phyloP scores from a whole-genome alignment of 2,797 vertebrate species.

The Avahi laniger region DNA sequence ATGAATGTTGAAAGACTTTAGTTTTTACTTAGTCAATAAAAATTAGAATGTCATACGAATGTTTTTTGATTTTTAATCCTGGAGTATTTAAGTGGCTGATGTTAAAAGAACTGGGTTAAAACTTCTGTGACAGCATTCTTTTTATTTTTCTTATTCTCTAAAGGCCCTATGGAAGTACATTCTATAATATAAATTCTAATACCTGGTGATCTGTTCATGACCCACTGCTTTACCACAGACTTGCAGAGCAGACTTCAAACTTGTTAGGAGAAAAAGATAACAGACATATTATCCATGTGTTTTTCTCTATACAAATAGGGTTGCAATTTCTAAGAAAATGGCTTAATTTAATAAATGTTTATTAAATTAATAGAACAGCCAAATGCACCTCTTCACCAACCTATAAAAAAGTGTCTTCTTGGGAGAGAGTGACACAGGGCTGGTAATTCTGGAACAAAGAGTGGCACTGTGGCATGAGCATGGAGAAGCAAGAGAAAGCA shows the following conservation, averaged over 20 bases:
- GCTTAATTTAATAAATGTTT: not conserved
- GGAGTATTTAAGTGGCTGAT: not conserved
- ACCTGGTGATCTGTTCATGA: not conserved
- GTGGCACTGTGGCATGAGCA: not conserved
- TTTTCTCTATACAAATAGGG: not conserved
- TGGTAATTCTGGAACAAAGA: slow-evolving; percentile 36
- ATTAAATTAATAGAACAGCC: not conserved
- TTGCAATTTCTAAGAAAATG: slow-evolving; percentile 2
- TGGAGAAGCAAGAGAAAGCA: slow-evolving; percentile 87
- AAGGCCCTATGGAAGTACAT: not conserved
- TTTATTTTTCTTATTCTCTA: not conserved
- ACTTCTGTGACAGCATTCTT: not conserved
- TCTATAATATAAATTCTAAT: slow-evolving; percentile 10
- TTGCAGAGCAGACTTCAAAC: not conserved
- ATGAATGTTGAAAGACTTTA: not conserved
- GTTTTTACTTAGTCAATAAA: not conserved
- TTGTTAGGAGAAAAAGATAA: slow-evolving; percentile 10
- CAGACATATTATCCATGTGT: not conserved
- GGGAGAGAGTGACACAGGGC: not conserved
- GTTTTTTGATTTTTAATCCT: slow-evolving; percentile 11
- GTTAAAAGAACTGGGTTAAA: not conserved
- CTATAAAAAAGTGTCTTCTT: slow-evolving; percentile 20
- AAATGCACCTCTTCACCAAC: not conserved
- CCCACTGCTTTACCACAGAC: not conserved
- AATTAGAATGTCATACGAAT: not conserved